Conservation (phyloP, 2,888 invertebrate species). For the Anarsia innoxiella region DNA sequence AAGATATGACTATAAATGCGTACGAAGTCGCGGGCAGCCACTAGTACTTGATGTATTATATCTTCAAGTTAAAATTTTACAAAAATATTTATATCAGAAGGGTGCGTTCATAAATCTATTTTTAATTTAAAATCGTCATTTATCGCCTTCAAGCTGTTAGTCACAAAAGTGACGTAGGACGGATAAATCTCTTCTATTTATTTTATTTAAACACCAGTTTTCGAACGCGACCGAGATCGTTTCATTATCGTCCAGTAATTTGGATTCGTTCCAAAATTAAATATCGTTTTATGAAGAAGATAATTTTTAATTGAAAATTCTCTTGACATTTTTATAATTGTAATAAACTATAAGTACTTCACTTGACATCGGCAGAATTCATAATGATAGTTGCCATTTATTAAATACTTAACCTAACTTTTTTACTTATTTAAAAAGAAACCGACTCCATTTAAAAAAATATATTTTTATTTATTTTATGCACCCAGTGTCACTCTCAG, state of each 20-base stretch:
- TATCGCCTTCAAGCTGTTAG: conserved; percentile 17
- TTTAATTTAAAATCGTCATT: conserved; percentile 41
- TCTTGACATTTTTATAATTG: not conserved
- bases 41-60: too few relatives aligned
- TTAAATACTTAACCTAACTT: too few relatives aligned
- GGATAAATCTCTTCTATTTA: conserved; percentile 9
- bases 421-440: too few relatives aligned
- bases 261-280: not conserved
- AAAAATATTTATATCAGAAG: not conserved
- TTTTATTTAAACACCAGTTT: conserved; percentile 4
- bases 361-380: too few relatives aligned
- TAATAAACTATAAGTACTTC: too few relatives aligned
- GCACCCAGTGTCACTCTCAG: too few relatives aligned
- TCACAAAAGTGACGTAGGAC: conserved; percentile 2
- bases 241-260: not conserved
- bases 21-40: too few relatives aligned
- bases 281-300: not conserved
- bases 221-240: not conserved
- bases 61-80: too few relatives aligned
- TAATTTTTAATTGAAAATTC: not conserved
- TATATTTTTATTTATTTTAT: too few relatives aligned
- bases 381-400: too few relatives aligned
- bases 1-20: too few relatives aligned
- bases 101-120: conserved; percentile 46
- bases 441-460: too few relatives aligned